phyloP scores from a whole-genome alignment of 2,113 vertebrate species.

The Heteronetta atricapilla region DNA sequence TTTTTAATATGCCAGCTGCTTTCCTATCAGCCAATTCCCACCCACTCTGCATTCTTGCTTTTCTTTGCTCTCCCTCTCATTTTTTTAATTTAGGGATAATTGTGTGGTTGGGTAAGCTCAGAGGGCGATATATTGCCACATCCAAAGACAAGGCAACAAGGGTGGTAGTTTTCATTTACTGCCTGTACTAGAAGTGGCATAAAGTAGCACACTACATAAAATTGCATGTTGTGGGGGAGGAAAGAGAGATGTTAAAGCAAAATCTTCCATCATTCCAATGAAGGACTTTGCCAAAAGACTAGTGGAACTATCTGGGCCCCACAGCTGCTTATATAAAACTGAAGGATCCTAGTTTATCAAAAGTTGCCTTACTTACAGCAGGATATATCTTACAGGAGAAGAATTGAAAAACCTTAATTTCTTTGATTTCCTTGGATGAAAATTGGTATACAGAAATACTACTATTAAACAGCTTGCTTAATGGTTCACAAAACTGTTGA shows the following conservation, averaged over 20 bases:
- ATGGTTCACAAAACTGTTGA: not conserved
- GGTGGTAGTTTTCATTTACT: conserved; percentile 20
- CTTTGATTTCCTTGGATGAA: not conserved
- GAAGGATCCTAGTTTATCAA: not conserved
- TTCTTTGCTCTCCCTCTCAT: conserved; percentile 53
- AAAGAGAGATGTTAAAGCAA: not conserved
- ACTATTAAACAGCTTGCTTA: not conserved
- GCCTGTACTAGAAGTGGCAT: conserved; percentile 11
- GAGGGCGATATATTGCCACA: conserved; percentile 59
- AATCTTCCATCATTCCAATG: not conserved
- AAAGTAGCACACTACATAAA: not conserved
- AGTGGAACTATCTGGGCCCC: not conserved
- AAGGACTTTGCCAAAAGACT: not conserved
- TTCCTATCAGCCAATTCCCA: conserved; percentile 31
- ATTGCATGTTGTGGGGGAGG: not conserved
- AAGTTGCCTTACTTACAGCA: not conserved
- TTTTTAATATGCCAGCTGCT: conserved; percentile 59
- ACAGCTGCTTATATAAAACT: not conserved
- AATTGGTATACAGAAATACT: not conserved
- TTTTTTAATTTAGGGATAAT: conserved; percentile 57
- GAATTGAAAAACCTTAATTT: not conserved
- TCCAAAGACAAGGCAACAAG: conserved; percentile 56
- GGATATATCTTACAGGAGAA: not conserved
- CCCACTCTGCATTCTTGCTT: conserved; percentile 62
- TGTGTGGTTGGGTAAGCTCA: conserved; percentile 22